Conservation (phyloP, 2,888 invertebrate species). For the Watsonalla cultraria region DNA sequence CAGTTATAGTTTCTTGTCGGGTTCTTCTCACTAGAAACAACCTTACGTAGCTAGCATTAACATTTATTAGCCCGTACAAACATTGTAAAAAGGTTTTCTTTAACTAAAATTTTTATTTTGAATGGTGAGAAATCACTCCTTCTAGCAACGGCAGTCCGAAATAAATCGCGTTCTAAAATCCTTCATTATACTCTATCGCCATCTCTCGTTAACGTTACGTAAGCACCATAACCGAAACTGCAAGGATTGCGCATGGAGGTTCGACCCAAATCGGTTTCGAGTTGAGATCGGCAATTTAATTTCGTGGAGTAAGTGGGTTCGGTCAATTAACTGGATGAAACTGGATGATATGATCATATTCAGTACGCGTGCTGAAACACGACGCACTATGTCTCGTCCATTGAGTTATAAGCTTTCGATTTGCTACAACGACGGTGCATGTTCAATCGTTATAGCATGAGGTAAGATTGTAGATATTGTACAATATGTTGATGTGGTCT, state of each 20-base stretch:
- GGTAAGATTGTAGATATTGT: no score
- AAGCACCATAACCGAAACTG: background rate
- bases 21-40: no score
- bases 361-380: constrained; percentile 47
- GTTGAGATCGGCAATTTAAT: constrained; percentile 1
- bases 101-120: no score
- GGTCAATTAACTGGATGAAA: constrained; percentile 31
- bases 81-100: no score
- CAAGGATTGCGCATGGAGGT: background rate
- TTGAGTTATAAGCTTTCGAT: constrained; percentile 39
- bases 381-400: constrained; percentile 39
- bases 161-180: no score
- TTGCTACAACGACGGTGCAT: background rate
- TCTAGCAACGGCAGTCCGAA: no score
- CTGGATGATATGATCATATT: constrained; percentile 28
- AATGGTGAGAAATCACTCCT: no score
- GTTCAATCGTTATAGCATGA: background rate
- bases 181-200: background rate
- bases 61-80: no score
- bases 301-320: constrained; percentile 11
- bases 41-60: no score
- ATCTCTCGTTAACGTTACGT: background rate
- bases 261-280: background rate
- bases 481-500: background rate
- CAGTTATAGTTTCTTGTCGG: no score